These are phyloP conservation scores for Pseudorectes ferrugineus DNA, from an alignment of 2,113 vertebrate species.

Conservation along the genomic window DNA sequence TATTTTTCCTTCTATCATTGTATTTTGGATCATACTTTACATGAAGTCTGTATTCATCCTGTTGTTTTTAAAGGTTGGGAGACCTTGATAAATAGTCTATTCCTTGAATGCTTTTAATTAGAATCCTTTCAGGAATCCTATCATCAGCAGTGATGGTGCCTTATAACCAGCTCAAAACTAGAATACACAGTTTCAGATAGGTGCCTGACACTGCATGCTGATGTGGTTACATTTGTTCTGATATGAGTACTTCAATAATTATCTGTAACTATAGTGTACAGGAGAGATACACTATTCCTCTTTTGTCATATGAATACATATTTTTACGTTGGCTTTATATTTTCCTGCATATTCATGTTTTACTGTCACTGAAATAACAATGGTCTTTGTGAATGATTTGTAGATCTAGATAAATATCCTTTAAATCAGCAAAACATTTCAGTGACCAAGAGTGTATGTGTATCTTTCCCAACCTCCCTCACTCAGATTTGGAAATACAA, in stretches of 20 bases:
- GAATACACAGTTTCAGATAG: neutral
- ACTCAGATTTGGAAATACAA: neutral
- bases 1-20: neutral
- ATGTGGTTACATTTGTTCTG: neutral
- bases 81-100: neutral
- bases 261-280: neutral
- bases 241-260: neutral
- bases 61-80: neutral
- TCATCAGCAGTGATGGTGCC: neutral
- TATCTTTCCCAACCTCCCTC: neutral
- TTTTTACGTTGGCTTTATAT: neutral
- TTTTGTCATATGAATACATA: neutral
- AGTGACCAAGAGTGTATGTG: fast-evolving
- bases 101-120: neutral
- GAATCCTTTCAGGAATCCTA: neutral
- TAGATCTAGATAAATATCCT: neutral
- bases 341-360: neutral
- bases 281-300: neutral
- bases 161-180: neutral
- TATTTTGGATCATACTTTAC: neutral
- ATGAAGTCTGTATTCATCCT: neutral
- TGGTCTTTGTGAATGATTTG: neutral
- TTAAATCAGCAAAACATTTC: neutral
- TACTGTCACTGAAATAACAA: neutral
- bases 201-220: neutral